Base-by-base conservation (phyloP, 1,140 invertebrate genomes). In the Harlomillsia oculata region DNA sequence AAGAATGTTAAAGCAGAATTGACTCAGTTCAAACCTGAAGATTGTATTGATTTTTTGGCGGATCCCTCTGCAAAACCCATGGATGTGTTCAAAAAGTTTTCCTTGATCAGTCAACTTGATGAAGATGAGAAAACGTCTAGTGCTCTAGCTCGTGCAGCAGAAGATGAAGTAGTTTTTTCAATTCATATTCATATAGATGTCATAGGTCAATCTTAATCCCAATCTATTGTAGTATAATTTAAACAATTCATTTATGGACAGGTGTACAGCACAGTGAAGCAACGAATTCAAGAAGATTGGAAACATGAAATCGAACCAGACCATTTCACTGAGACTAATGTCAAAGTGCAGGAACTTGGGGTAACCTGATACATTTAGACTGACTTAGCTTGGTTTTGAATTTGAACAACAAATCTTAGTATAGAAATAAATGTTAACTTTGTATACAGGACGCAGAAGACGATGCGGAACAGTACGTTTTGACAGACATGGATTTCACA, bases 221-320 rank as follows among this genome's bases (percentile, higher is more conserved):
- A 41, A 13, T 18, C 20, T 6, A 41, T 9, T 3, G 13, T 18
- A 40, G 18, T 5, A 3, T 40, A 40, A 3, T 5, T 5, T 18
- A 2, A 16, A 40, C n/a, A n/a, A n/a, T n/a, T n/a, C 30, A 32
- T 41, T 26, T 16, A n/a, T n/a, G n/a, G n/a, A n/a, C n/a, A 62
- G 60, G 44, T 60, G 23, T 60, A 57, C 39, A 18, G 57, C 1
- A 65, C 59, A 4, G 64, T 65, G 2, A 56, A 14, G 2, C 18
- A 41, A 20, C 46, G 64, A 18, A 44, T 65, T 14, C 56, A 63
- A 32, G 64, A 65, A 44, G 58, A 62, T 34, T 65, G 60, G 60
- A 39, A 11, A 1, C 60, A 65, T 44, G 49, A 60, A 30, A 56
- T 65, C n/a, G 58, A 62, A 25, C 54, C 52, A 0, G 54, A 52